Evolutionary conservation across 2,888 invertebrate species (phyloP), one percentile per base, ranked within the genome.

Genomic region (Dasypolia templi): DNA sequence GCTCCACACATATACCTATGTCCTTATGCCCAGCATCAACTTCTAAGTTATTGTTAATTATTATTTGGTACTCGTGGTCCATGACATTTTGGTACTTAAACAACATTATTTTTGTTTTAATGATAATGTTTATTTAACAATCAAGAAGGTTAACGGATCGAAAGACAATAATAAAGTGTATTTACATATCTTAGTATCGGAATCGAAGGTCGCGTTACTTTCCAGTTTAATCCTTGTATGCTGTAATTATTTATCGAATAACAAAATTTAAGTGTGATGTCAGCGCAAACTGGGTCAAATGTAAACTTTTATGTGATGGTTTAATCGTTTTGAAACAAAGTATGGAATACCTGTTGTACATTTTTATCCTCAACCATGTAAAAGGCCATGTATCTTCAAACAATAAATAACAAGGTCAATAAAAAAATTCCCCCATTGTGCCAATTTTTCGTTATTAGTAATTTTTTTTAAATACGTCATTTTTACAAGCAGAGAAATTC

Each of bases 111-210:
- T 63, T 77, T 84, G 79, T 84, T 81, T 87, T 87, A 87, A 82
- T 74, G 76, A 77, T 88, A 86, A 87, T 86, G 75, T 82, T 87
- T 85, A 86, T 89, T 89, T 85, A 72, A 76, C 74, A 83, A 86
- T 82, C 76, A 68, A 77, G 87, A 90, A 91, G 90, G 91, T 88
- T 87, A 78, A 66, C 70, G 67, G 73, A 79, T 76, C 67, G 80
- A 85, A 86, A 86, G 62, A 91, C 87, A 89, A 89, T 89, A 87
- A 85, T n/a, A n/a, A n/a, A n/a, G n/a, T 83, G 69, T 87, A 85
- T 88, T 86, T 81, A n/a, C n/a, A n/a, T n/a, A 86, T 84, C 77
- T 78, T 70, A 81, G 67, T 83, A 77, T 81, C 65, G 68, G 32
- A 82, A 86, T 82, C 79, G 88, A 88, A 90, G 89, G 91, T 78